phyloP scores from a whole-genome alignment of 2,888 invertebrate genomes.

The Drosophila nr. fundita region DNA sequence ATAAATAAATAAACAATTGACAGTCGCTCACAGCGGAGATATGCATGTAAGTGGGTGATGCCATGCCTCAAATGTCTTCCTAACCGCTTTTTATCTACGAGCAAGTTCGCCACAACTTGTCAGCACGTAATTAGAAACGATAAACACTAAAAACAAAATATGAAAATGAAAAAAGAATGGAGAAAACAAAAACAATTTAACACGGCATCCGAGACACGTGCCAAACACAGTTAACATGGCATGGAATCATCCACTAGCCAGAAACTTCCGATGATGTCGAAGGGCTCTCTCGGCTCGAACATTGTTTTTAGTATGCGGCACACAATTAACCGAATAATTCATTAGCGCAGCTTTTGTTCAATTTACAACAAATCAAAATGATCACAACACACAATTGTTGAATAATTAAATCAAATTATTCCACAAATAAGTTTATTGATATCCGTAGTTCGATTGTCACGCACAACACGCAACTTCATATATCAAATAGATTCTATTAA shows the following conservation, averaged over 20 bases:
- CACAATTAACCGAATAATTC: background rate
- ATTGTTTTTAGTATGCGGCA: conserved; percentile 6
- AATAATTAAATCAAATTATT: background rate
- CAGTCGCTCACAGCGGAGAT: background rate
- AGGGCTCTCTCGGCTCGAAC: conserved; percentile 14
- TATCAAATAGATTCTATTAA: background rate
- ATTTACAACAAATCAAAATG: background rate
- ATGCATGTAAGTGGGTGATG: conserved; percentile 33
- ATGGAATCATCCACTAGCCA: conserved; percentile 10
- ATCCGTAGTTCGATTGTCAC: background rate
- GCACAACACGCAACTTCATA: background rate
- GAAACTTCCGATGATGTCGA: conserved; percentile 1
- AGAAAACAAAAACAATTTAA: conserved; percentile 7
- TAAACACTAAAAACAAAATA: conserved; percentile 24
- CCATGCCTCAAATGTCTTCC: conserved; percentile 13
- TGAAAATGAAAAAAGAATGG: background rate
- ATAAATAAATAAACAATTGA: background rate
- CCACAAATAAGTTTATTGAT: background rate
- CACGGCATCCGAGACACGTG: conserved; percentile 40
- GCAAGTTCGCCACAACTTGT: conserved; percentile 40
- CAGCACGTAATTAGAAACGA: conserved; percentile 59
- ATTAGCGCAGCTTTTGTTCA: background rate
- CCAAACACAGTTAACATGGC: conserved; percentile 24
- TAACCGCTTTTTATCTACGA: conserved; percentile 23
- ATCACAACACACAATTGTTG: background rate